Percentiles rank a stretch among this genome's conserved stretches.
These are phyloP conservation scores for Amazona finschi DNA, from an alignment of 2,797 vertebrate species.

Conservation along the genomic window DNA sequence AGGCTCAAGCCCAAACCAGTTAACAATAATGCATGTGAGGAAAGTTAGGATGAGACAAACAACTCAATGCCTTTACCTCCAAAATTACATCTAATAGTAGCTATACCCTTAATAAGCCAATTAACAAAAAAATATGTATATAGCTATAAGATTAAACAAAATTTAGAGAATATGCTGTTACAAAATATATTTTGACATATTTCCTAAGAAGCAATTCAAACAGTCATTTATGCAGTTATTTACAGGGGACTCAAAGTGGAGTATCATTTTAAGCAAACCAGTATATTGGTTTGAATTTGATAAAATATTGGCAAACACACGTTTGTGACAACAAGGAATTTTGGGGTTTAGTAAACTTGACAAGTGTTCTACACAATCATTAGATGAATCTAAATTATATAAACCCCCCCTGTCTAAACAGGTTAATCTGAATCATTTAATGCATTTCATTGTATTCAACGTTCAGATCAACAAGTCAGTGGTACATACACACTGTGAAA, in stretches of 20 bases:
- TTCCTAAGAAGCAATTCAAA: constrained; percentile 69
- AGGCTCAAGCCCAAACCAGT: neutral
- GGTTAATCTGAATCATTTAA: constrained; percentile 49
- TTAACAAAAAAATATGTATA: constrained; percentile 53
- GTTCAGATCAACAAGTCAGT: constrained; percentile 57
- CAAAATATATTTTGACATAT: constrained; percentile 63
- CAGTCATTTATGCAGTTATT: constrained; percentile 72
- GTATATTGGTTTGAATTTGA: constrained; percentile 41
- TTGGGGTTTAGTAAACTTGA: constrained; percentile 52
- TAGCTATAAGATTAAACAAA: constrained; percentile 68
- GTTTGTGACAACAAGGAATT: constrained; percentile 40
- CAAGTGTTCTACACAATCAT: constrained; percentile 46
- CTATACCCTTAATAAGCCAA: constrained; percentile 52
- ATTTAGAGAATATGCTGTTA: constrained; percentile 65
- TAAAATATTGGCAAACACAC: constrained; percentile 31
- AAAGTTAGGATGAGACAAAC: constrained; percentile 3
- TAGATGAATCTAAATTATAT: constrained; percentile 52
- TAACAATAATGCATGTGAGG: neutral
- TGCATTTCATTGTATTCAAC: constrained; percentile 63
- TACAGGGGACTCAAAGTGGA: constrained; percentile 61
- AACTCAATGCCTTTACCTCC: constrained; percentile 19
- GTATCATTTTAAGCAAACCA: constrained; percentile 58
- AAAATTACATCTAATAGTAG: constrained; percentile 58
- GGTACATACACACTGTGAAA: constrained; percentile 64
- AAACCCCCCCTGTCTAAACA: constrained; percentile 33